Evolutionary conservation across 2,888 invertebrate genomes (phyloP), one percentile per base, ranked within the genome.

Genomic region (Caenorhabditis sp.): DNA sequence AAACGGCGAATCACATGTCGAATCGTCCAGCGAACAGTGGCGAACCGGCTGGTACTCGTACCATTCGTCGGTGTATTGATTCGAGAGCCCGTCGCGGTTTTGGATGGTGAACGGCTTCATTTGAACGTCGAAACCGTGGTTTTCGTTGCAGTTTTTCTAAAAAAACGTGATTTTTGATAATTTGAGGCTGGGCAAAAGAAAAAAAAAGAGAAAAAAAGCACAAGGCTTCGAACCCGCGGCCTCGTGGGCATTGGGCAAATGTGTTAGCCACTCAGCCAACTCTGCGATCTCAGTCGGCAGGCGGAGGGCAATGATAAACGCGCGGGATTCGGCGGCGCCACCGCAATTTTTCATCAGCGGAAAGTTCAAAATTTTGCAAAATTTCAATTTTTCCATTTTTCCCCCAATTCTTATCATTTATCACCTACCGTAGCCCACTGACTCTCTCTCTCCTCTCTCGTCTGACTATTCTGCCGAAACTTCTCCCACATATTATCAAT

Each of bases 401-500:
- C n/a, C n/a, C n/a, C n/a, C n/a, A n/a, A n/a, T n/a, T n/a, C n/a
- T n/a, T n/a, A n/a, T n/a, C n/a, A n/a, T n/a, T n/a, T n/a, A n/a
- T 35, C 32, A 18, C 35, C 44, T 26, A 80, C 80, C 15, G 65
- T 84, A 1, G 85, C 85, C 80, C 88, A 91, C 51, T 91, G 90
- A 3, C 37, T 83, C 60, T 91, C 90, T 22, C 90, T 69, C 58
- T 90, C 89, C 13, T 84, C 76, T 50, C 90, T 74, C 3, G 85
- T 88, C 55, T 91, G 91, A 28, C 82, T 84, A n/a, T 85, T 83
- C 67, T 88, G 85, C 9, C 91, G 82, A 65, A 91, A 91, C 58
- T 88, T 87, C 40, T 91, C 90, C 91, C 91, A 91, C n/a, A 91
- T 60, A 65, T 84, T 85, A 78, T 91, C 91, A 32, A 91, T 83